These are phyloP conservation scores for Lumbricus terrestris DNA, from an alignment of 2,888 invertebrate genomes.

Conservation along the genomic window DNA sequence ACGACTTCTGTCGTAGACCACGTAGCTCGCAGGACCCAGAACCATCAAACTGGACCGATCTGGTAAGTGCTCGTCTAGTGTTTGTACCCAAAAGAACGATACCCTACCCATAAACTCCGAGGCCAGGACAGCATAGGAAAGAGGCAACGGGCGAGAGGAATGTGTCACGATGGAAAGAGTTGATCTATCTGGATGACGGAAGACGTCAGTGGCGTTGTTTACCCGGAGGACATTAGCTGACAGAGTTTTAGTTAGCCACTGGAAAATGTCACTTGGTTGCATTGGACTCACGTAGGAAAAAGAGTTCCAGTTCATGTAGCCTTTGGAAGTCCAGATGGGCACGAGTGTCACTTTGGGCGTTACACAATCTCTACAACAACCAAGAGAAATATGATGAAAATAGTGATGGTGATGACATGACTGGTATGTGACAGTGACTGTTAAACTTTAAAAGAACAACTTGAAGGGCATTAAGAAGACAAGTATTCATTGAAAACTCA, in stretches of 20 bases:
- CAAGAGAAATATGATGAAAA: background rate
- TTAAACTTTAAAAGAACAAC: too few species aligned
- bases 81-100: background rate
- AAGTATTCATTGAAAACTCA: too few species aligned
- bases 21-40: background rate
- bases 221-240: background rate
- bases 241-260: background rate
- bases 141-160: background rate
- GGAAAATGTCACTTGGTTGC: background rate
- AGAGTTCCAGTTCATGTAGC: too few species aligned
- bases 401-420: background rate
- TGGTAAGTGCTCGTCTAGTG: background rate
- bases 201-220: background rate
- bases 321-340: background rate
- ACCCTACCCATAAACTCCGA: background rate
- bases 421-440: too few species aligned
- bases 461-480: too few species aligned
- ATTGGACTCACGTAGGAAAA: background rate
- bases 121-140: background rate
- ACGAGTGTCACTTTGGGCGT: background rate
- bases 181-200: background rate
- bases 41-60: background rate
- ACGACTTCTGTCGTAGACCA: background rate
- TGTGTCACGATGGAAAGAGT: background rate
- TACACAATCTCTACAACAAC: background rate